Percentiles rank a stretch among this genome's conserved stretches.
These are phyloP conservation scores for Sebastolobus altivelis DNA, from an alignment of 2,797 vertebrate species.

Conservation along the genomic window DNA sequence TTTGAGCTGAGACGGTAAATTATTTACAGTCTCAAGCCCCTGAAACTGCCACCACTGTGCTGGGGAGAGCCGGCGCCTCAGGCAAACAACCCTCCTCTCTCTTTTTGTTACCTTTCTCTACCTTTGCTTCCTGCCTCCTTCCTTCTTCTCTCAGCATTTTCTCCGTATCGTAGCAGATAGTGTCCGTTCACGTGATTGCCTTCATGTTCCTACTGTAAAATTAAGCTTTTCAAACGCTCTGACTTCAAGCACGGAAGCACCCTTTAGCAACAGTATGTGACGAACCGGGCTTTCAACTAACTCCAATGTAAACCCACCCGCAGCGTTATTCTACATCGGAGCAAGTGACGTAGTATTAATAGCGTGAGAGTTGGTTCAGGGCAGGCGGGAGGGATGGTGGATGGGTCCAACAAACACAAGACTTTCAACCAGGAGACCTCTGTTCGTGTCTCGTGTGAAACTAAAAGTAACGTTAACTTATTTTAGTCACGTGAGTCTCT, in stretches of 20 bases:
- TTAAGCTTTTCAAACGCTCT: background rate
- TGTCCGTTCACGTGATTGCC: background rate
- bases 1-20: constrained; percentile 66
- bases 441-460: too few relatives aligned
- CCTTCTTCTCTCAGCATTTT: background rate
- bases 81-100: constrained; percentile 52
- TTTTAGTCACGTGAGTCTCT: too few relatives aligned
- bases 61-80: constrained; percentile 40
- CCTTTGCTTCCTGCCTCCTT: constrained; percentile 34
- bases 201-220: background rate
- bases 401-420: too few relatives aligned
- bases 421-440: too few relatives aligned
- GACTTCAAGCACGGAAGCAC: background rate
- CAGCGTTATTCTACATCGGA: fast-evolving
- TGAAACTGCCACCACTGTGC: constrained; percentile 50
- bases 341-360: too few relatives aligned
- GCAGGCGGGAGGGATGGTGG: too few relatives aligned
- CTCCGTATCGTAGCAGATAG: background rate
- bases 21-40: constrained; percentile 73
- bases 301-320: too few relatives aligned
- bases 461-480: too few relatives aligned
- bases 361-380: too few relatives aligned
- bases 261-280: too few relatives aligned
- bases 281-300: too few relatives aligned
- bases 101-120: constrained; percentile 7